Evolutionary conservation across 2,888 invertebrate genomes (phyloP).

Genomic region (Agriopis leucophaearia): DNA sequence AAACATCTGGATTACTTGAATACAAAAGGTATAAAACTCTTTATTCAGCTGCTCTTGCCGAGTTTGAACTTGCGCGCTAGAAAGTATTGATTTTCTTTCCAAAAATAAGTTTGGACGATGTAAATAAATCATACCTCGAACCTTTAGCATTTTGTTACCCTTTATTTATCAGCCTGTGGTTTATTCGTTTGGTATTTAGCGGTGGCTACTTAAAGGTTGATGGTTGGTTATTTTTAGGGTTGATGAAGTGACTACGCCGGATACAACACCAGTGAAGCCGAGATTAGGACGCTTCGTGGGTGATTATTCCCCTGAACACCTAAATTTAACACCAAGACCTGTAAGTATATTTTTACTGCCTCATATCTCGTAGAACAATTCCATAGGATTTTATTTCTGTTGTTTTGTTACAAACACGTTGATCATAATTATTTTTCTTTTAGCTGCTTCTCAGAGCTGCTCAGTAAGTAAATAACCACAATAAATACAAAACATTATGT

Average conservation of each 20-base stretch:
- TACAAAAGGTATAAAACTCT: constrained; percentile 70
- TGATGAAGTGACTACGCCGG: constrained; percentile 59
- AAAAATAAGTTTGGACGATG: constrained; percentile 81
- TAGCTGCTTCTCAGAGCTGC: background rate
- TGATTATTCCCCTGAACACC: constrained; percentile 82
- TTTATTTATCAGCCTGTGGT: constrained; percentile 48
- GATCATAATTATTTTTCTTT: too few species aligned
- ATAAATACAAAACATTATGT: background rate
- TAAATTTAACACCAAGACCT: constrained; percentile 77
- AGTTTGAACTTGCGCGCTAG: constrained; percentile 82
- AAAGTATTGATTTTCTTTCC: constrained; percentile 83
- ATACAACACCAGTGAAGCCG: constrained; percentile 71
- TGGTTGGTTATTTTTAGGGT: constrained; percentile 56
- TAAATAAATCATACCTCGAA: constrained; percentile 83
- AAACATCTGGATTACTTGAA: constrained; percentile 55
- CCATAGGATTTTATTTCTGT: background rate
- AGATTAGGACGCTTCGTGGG: constrained; percentile 77
- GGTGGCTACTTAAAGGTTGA: constrained; percentile 39
- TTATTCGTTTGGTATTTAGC: constrained; percentile 40
- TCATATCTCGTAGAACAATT: background rate
- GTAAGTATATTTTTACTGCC: constrained; percentile 63
- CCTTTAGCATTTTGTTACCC: constrained; percentile 64
- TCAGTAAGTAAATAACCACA: constrained; percentile 8
- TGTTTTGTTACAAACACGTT: background rate
- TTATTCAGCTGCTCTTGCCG: constrained; percentile 29